Evolutionary conservation across 2,888 invertebrate species (phyloP).

Genomic region (Agrilus mali): DNA sequence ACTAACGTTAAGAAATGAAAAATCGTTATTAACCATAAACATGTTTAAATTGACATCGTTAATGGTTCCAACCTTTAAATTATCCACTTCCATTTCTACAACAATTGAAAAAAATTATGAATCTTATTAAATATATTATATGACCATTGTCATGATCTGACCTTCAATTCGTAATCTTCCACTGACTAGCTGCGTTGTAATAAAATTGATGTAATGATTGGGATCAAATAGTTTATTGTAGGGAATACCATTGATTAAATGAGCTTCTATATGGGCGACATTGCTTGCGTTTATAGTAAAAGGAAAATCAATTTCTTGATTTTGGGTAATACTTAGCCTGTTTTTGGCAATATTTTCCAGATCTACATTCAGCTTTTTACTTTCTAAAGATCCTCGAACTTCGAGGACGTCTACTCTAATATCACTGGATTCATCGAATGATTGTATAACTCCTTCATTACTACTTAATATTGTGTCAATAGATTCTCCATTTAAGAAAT

Average conservation of each 20-base stretch:
- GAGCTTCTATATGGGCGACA: constrained; percentile 18
- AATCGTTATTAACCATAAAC: no score
- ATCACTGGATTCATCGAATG: no score
- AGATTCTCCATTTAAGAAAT: constrained; percentile 29
- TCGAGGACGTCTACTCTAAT: no score
- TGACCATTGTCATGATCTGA: no score
- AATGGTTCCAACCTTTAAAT: no score
- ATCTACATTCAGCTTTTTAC: constrained; percentile 18
- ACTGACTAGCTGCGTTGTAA: constrained; percentile 25
- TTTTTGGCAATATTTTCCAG: constrained; percentile 24
- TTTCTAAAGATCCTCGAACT: no score
- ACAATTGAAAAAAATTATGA: no score
- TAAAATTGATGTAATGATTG: constrained; percentile 18
- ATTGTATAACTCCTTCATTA: no score
- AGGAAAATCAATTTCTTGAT: constrained; percentile 25
- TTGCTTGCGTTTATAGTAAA: constrained; percentile 26
- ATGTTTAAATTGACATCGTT: no score
- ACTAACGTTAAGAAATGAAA: constrained; percentile 5
- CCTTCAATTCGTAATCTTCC: constrained; percentile 33
- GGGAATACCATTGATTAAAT: constrained; percentile 28
- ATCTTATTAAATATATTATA: no score
- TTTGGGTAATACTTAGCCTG: constrained; percentile 26
- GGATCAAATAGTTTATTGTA: constrained; percentile 23
- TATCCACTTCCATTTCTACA: no score
- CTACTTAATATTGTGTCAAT: no score